These are phyloP conservation scores for Polymixis flavicincta DNA, from an alignment of 2,888 invertebrate genomes.

Conservation along the genomic window DNA sequence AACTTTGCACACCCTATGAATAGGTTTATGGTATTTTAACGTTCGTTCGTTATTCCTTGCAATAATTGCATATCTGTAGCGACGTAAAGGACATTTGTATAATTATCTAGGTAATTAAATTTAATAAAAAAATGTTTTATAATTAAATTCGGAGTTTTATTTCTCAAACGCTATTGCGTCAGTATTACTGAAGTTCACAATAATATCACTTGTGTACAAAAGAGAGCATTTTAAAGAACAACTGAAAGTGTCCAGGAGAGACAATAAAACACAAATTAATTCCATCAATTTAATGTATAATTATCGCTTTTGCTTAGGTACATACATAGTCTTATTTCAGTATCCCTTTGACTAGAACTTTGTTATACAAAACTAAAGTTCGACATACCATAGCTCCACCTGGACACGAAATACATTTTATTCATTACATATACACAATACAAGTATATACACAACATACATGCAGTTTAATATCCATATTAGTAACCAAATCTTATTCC, in stretches of 20 bases:
- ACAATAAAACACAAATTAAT: slow-evolving; percentile 49
- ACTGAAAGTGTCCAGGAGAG: slow-evolving; percentile 50
- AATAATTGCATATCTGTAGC: slow-evolving; percentile 56
- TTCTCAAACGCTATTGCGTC: slow-evolving; percentile 69
- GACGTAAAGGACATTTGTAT: slow-evolving; percentile 42
- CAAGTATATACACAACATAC: slow-evolving; percentile 54
- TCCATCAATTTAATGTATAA: slow-evolving; percentile 51
- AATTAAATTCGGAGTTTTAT: slow-evolving; percentile 75
- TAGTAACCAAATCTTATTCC: slow-evolving; percentile 32
- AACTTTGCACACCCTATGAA: slow-evolving; percentile 45
- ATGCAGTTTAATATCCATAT: slow-evolving; percentile 44
- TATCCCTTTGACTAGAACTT: slow-evolving; percentile 64
- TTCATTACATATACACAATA: slow-evolving; percentile 50
- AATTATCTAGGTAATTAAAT: slow-evolving; percentile 59
- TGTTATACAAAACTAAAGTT: slow-evolving; percentile 60
- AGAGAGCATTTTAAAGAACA: slow-evolving; percentile 63
- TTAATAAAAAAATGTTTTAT: slow-evolving; percentile 66
- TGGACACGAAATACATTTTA: slow-evolving; percentile 57
- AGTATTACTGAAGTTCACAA: slow-evolving; percentile 59
- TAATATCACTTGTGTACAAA: slow-evolving; percentile 60
- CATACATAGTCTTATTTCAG: slow-evolving; percentile 58
- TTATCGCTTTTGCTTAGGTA: slow-evolving; percentile 55
- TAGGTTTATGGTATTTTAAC: slow-evolving; percentile 28
- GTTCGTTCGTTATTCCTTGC: slow-evolving; percentile 39
- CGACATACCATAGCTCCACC: slow-evolving; percentile 55